These are phyloP conservation scores for Polylopha cassiicola DNA, from an alignment of 2,888 invertebrate genomes.

Conservation along the genomic window DNA sequence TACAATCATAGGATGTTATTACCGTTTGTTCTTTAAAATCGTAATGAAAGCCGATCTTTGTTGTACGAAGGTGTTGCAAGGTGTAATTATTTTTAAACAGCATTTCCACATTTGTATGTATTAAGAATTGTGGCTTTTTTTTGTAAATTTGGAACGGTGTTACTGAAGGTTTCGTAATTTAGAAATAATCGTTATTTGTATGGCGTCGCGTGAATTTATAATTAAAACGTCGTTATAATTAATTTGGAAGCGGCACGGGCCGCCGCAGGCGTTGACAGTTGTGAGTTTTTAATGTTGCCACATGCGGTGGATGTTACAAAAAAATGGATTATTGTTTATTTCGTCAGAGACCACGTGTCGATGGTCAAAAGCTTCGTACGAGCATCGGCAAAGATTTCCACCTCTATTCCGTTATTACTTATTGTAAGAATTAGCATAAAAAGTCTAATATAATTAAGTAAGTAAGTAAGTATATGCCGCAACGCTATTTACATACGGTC, in stretches of 20 bases:
- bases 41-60: slow-evolving; percentile 42
- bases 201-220: slow-evolving; percentile 54
- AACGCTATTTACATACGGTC: no score
- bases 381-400: no score
- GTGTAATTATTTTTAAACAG: slow-evolving; percentile 34
- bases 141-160: slow-evolving; percentile 9
- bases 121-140: slow-evolving; percentile 12
- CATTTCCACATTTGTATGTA: slow-evolving; percentile 15
- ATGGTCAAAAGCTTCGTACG: no score
- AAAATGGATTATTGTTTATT: no score
- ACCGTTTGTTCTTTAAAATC: slow-evolving; percentile 56
- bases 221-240: slow-evolving; percentile 58
- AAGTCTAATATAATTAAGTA: no score
- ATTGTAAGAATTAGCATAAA: no score
- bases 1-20: slow-evolving; percentile 49
- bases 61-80: slow-evolving; percentile 42
- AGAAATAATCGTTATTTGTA: slow-evolving; percentile 44
- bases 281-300: slow-evolving; percentile 32
- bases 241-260: slow-evolving; percentile 48
- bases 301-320: no score
- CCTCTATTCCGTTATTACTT: no score
- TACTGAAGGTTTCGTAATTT: slow-evolving; percentile 28
- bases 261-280: slow-evolving; percentile 52
- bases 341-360: no score
- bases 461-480: no score